phyloP scores from a whole-genome alignment of 2,113 vertebrate species.

The Gasterosteus aculeatus region DNA sequence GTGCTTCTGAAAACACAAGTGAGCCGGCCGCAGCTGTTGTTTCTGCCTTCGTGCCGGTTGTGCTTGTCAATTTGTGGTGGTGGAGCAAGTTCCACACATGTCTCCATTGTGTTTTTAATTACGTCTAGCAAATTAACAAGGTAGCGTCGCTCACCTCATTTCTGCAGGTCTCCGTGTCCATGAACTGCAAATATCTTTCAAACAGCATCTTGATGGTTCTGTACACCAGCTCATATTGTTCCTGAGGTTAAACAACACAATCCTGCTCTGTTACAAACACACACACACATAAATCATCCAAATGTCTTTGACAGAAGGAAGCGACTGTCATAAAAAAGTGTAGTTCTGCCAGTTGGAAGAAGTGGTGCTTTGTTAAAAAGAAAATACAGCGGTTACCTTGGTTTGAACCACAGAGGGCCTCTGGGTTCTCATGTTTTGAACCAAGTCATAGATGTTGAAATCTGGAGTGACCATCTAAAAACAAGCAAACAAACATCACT shows the following conservation, averaged over 20 bases:
- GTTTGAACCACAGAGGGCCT: slow-evolving; percentile 95
- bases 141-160: slow-evolving; percentile 53
- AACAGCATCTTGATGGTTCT: slow-evolving; percentile 87
- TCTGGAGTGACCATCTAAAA: slow-evolving; percentile 88
- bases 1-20: slow-evolving; percentile 37
- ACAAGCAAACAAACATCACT: background rate
- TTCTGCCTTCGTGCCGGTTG: background rate
- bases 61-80: background rate
- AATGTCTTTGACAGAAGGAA: background rate
- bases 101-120: background rate
- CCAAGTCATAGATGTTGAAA: slow-evolving; percentile 88
- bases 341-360: slow-evolving; percentile 18
- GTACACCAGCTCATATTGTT: slow-evolving; percentile 94
- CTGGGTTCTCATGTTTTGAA: slow-evolving; percentile 94
- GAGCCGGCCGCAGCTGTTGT: slow-evolving; percentile 11
- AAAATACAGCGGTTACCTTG: slow-evolving; percentile 79
- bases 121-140: background rate
- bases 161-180: slow-evolving; percentile 28
- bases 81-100: fast-evolving
- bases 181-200: slow-evolving; percentile 82
- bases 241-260: slow-evolving; percentile 77
- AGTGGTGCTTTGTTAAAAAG: background rate
- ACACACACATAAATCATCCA: background rate
- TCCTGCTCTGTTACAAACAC: slow-evolving; percentile 32
- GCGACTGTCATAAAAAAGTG: slow-evolving; percentile 23